Base-by-base conservation (phyloP, 2,797 vertebrate species). In the Xenentodon cancila region DNA sequence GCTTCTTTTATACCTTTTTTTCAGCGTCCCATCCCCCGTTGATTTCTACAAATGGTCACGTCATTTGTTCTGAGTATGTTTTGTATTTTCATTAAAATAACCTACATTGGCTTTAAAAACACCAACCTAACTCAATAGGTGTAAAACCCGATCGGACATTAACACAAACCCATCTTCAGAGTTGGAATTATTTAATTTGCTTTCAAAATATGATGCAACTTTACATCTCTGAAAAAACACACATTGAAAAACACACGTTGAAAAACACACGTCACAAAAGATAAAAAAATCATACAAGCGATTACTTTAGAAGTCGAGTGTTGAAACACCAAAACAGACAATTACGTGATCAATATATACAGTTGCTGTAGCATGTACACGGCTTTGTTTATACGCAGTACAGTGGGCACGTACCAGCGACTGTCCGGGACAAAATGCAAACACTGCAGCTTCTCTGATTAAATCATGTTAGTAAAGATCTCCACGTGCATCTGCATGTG, bases 261-360 rank as follows among this genome's bases (percentile, higher is more conserved):
- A 13, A 13, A 37, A 3, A 86, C 65, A 87, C 79, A 53, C 59
- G 43, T 81, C 82, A 77, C 82, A 87, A 82, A 87, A 85, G 55
- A 69, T 81, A 15, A 46, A 81, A 25, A 89, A 90, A 89, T 83
- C 74, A 82, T 80, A 83, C 71, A 87, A 84, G 75, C 85, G 58
- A 66, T 69, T 25, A 82, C 73, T 78, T 68, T 48, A 56, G 88
- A 85, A 87, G 80, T 84, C 71, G 79, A 83, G 60, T 77, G 51
- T 80, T 75, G 20, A 11, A 64, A 85, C 84, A 87, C 48, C 68
- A 74, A 77, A 84, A 86, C 68, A 66, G 67, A 88, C 76, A 81
- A 53, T 40, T 27, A 78, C 79, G 72, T 65, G 65, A 75, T 78
- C 70, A 75, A 84, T 77, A 82, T 89, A 81, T 88, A 87, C 88